phyloP scores from a whole-genome alignment of 1,140 invertebrate genomes.

The Paraescarpia echinospica region DNA sequence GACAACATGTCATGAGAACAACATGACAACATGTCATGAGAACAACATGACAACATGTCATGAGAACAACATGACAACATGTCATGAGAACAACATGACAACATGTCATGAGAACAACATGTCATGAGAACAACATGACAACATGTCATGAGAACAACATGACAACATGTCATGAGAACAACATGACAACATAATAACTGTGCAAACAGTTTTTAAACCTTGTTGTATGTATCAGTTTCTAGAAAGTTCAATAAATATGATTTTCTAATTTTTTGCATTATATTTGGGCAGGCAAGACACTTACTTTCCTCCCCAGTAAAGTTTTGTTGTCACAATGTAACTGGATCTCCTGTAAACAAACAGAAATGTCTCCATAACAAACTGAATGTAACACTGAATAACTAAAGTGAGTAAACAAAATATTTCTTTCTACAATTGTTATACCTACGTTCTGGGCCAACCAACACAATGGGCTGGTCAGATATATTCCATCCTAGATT shows the following conservation, averaged over 20 bases:
- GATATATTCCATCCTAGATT: background rate
- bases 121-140: too few species aligned
- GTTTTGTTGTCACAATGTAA: slow-evolving; percentile 91
- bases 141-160: too few species aligned
- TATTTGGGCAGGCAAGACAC: slow-evolving; percentile 46
- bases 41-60: too few species aligned
- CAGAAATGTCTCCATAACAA: slow-evolving; percentile 15
- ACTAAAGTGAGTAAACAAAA: background rate
- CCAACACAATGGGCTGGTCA: background rate
- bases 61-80: too few species aligned
- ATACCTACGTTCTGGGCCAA: background rate
- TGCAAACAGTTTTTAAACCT: background rate
- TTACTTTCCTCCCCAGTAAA: slow-evolving; percentile 97
- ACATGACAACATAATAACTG: background rate
- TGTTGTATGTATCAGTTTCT: background rate
- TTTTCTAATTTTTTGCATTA: background rate
- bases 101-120: too few species aligned
- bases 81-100: too few species aligned
- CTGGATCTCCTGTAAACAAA: slow-evolving; percentile 69
- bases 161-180: too few species aligned
- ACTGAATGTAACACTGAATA: slow-evolving; percentile 37
- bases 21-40: too few species aligned
- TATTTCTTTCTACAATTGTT: background rate
- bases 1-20: too few species aligned
- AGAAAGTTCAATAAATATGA: background rate